Evolutionary conservation across 2,113 vertebrate species (phyloP).

Genomic region (Gasterosteus nipponicus): DNA sequence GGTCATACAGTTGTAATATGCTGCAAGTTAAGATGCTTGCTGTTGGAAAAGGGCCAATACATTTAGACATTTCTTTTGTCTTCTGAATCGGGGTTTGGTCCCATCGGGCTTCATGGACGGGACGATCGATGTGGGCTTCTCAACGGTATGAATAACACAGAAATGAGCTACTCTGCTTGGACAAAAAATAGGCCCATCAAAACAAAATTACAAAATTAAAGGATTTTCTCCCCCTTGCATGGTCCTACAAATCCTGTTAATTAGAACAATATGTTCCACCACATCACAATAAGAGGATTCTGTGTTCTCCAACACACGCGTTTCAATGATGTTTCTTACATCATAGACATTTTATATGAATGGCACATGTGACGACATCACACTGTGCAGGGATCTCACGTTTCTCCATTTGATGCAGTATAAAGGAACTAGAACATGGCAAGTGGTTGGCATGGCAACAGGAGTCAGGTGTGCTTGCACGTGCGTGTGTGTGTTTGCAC

Average conservation of each 20-base stretch:
- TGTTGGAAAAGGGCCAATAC: neutral
- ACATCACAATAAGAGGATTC: too few species aligned
- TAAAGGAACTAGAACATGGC: constrained; percentile 39
- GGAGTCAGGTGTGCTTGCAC: constrained; percentile 60
- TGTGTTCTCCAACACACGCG: neutral
- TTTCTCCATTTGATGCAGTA: constrained; percentile 26
- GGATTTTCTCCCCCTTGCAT: neutral
- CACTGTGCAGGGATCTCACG: constrained; percentile 10
- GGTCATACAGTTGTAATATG: neutral
- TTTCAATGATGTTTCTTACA: too few species aligned
- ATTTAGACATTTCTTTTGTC: neutral
- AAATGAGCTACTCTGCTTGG: neutral
- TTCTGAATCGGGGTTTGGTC: neutral
- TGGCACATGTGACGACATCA: constrained; percentile 17
- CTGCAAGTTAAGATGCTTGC: neutral
- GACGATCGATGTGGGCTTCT: neutral
- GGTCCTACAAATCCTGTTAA: neutral
- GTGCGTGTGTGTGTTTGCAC: constrained; percentile 32
- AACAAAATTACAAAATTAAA: neutral
- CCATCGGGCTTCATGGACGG: neutral
- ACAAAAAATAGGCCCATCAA: neutral
- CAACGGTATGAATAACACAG: neutral
- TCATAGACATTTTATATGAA: constrained; percentile 4
- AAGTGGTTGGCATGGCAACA: constrained; percentile 76
- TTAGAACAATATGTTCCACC: neutral